These are phyloP conservation scores for Mesoclemmys tuberculata DNA, from an alignment of 2,113 vertebrate species.

Conservation along the genomic window DNA sequence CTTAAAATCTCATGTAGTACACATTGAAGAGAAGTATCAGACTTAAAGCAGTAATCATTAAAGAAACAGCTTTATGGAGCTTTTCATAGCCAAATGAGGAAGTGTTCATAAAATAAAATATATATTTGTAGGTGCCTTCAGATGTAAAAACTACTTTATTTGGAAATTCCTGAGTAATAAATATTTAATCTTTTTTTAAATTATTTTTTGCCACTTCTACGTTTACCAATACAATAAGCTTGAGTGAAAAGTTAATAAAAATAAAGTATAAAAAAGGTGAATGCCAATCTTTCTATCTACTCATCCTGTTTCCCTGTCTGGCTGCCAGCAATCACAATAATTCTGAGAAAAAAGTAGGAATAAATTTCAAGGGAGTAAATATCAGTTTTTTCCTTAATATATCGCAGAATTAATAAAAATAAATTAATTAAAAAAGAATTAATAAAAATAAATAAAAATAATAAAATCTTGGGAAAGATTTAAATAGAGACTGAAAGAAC, in stretches of 20 bases:
- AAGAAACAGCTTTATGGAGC: not conserved
- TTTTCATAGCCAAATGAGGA: not conserved
- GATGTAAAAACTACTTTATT: not conserved
- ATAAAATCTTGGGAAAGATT: too few species aligned
- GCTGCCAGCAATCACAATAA: too few species aligned
- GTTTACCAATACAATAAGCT: not conserved
- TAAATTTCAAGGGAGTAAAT: too few species aligned
- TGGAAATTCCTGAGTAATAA: not conserved
- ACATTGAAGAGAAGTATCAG: not conserved
- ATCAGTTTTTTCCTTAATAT: too few species aligned
- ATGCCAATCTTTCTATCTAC: too few species aligned
- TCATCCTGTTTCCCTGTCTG: too few species aligned
- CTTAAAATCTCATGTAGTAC: not conserved
- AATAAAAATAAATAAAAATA: too few species aligned
- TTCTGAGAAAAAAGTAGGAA: too few species aligned
- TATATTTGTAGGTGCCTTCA: not conserved
- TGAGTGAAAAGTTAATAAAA: not conserved
- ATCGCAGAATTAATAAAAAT: too few species aligned
- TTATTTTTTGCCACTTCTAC: not conserved
- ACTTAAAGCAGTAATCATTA: not conserved
- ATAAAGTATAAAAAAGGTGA: too few species aligned
- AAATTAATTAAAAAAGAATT: too few species aligned
- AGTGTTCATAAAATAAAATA: not conserved
- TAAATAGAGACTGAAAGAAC: too few species aligned
- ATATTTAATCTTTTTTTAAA: not conserved